A percentile compares a stretch with the other conserved stretches of the same genome.
Conservation (phyloP, 2,888 invertebrate genomes). For the Acronicta aceris region DNA sequence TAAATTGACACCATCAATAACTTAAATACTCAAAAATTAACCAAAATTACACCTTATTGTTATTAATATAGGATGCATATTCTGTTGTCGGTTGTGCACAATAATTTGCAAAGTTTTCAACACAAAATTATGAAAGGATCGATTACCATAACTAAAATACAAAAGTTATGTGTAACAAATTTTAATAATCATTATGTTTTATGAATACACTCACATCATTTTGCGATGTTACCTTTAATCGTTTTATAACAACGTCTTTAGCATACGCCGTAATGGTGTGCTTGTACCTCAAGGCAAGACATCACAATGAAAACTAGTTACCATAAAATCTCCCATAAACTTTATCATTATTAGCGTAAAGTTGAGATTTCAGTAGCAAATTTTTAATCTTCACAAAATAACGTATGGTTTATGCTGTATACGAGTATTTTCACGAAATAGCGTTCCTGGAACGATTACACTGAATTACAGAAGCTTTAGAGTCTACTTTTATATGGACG, state of each 20-base stretch:
- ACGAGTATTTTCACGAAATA: slow-evolving; percentile 72
- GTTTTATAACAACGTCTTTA: slow-evolving; percentile 70
- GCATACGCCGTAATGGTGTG: slow-evolving; percentile 61
- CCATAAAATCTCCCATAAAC: neutral
- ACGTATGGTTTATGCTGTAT: slow-evolving; percentile 44
- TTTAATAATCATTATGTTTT: slow-evolving; percentile 59
- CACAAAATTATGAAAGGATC: slow-evolving; percentile 52
- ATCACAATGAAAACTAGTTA: slow-evolving; percentile 17
- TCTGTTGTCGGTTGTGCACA: neutral
- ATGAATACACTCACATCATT: slow-evolving; percentile 54
- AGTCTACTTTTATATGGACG: slow-evolving; percentile 66
- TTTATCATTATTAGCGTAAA: slow-evolving; percentile 28
- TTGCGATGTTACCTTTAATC: slow-evolving; percentile 64
- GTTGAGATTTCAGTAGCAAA: slow-evolving; percentile 25
- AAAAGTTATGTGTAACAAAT: slow-evolving; percentile 58
- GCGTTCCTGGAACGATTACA: slow-evolving; percentile 70
- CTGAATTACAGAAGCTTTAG: slow-evolving; percentile 73
- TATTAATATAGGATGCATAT: neutral
- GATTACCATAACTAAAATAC: slow-evolving; percentile 54
- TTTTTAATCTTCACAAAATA: slow-evolving; percentile 13
- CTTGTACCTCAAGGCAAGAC: slow-evolving; percentile 46
- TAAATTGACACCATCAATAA: slow-evolving; percentile 39
- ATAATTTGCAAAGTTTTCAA: slow-evolving; percentile 31
- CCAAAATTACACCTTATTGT: neutral
- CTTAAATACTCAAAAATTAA: slow-evolving; percentile 1